Evolutionary conservation across 1,140 invertebrate genomes (phyloP), one percentile per base, ranked within the genome.

Genomic region (Drosophila sechellia): DNA sequence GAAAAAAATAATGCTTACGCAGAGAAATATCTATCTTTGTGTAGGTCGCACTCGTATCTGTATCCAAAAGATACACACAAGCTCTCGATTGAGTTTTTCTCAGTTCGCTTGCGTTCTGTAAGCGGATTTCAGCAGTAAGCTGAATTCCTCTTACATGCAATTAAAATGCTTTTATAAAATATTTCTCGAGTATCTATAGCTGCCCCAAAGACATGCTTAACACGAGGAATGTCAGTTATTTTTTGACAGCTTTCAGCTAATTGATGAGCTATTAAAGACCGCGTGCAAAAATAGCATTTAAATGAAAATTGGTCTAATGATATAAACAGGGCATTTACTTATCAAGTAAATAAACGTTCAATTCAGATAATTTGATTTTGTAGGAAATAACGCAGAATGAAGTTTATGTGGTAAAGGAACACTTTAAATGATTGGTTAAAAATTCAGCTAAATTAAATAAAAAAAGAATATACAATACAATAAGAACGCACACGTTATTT

Each of bases 101-200:
- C 20, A 27, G 48, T 27, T 42, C 46, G 34, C 61, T 53, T 57
- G 46, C 15, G 45, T 39, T 11, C 42, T 15, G 27, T 66, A 79
- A 66, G 71, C 64, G 40, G 77, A 64, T 79, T 79, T 74, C 11
- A 58, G 46, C 42, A 64, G 57, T 79, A 79, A 79, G 46, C 43
- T 56, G 68, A 85, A 72, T 85, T 80, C 66, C 81, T 65, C 64
- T 76, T 59, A 76, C 73, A 76, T 54, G 73, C 73, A 64, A 84
- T 84, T 81, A 81, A 81, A 77, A 77, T 50, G 13, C 25, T 66
- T 85, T 74, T 70, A 48, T 57, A 27, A 57, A 35, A 31, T 25
- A 52, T 40, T 46, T 48, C 10, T 2, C 43, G 59, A 22, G 39
- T 48, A 40, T 57, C 8, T 39, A 52, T 58, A 56, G 39, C 15